phyloP scores from a whole-genome alignment of 2,888 invertebrate genomes.

The Metellina segmentata region DNA sequence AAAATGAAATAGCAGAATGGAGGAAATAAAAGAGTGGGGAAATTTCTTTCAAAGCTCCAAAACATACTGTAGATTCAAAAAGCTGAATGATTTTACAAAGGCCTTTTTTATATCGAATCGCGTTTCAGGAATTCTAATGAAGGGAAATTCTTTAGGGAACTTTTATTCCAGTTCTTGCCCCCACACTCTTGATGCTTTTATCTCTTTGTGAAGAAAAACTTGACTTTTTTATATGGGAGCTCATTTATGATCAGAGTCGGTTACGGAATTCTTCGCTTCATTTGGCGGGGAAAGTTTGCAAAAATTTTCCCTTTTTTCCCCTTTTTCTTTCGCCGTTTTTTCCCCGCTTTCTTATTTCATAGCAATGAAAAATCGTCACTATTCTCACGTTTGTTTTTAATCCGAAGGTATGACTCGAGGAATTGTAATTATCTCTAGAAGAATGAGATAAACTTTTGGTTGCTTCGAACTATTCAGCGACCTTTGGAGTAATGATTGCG shows the following conservation, averaged over 20 bases:
- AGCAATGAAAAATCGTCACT: slow-evolving; percentile 14
- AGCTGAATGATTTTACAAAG: slow-evolving; percentile 73
- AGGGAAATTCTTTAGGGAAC: slow-evolving; percentile 67
- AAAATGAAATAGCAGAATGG: slow-evolving; percentile 3
- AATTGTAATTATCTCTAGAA: slow-evolving; percentile 29
- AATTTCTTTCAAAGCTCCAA: slow-evolving; percentile 51
- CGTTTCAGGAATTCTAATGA: slow-evolving; percentile 75
- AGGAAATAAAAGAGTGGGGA: slow-evolving; percentile 18
- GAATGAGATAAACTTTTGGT: slow-evolving; percentile 1
- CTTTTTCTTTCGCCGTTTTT: not conserved
- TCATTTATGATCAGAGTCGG: slow-evolving; percentile 58
- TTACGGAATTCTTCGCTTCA: slow-evolving; percentile 36
- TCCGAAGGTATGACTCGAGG: not conserved
- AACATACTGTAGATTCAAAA: slow-evolving; percentile 54
- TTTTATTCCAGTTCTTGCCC: slow-evolving; percentile 44
- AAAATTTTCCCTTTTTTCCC: slow-evolving; percentile 20
- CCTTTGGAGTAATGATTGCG: not conserved
- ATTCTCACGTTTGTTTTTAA: not conserved
- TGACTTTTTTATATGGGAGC: slow-evolving; percentile 41
- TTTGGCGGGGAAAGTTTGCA: slow-evolving; percentile 34
- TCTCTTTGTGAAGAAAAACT: slow-evolving; percentile 43
- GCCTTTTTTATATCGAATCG: slow-evolving; percentile 67
- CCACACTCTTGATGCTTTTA: slow-evolving; percentile 34
- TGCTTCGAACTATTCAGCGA: not conserved
- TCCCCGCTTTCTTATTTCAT: not conserved